Percentiles rank a stretch among this genome's conserved stretches.
These are phyloP conservation scores for Parasteatoda lunata DNA, from an alignment of 2,888 invertebrate genomes.

Conservation along the genomic window DNA sequence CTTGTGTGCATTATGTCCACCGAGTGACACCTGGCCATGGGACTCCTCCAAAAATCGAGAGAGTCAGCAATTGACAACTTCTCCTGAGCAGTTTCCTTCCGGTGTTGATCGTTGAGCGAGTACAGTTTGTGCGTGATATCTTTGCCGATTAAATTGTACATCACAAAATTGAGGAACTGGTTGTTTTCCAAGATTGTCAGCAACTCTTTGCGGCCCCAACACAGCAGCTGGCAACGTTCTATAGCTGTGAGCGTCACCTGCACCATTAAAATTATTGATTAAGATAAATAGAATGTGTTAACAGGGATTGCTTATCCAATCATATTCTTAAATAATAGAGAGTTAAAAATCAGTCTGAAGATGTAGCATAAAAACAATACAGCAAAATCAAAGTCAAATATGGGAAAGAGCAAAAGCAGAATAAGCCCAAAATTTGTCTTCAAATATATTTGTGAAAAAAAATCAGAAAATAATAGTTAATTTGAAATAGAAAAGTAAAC, in stretches of 20 bases:
- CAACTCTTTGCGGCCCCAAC: constrained; percentile 86
- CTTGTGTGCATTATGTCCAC: constrained; percentile 87
- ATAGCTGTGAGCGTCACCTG: constrained; percentile 87
- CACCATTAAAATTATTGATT: constrained; percentile 41
- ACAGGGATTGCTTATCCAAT: too few species aligned
- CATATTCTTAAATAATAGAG: too few species aligned
- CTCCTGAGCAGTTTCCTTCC: constrained; percentile 41
- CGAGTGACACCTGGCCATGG: constrained; percentile 79
- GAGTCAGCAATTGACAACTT: constrained; percentile 19
- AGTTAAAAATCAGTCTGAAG: too few species aligned
- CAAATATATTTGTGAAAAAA: too few species aligned
- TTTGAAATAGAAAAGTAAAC: too few species aligned
- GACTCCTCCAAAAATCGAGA: constrained; percentile 32
- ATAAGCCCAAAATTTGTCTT: too few species aligned
- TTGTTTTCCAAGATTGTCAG: constrained; percentile 84
- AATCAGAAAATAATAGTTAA: too few species aligned
- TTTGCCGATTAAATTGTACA: constrained; percentile 87
- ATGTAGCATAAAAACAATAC: too few species aligned
- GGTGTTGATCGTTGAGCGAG: constrained; percentile 84
- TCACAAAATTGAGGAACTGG: constrained; percentile 83
- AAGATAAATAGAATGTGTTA: too few species aligned
- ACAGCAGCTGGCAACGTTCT: constrained; percentile 84
- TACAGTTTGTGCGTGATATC: constrained; percentile 90
- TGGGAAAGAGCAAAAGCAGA: too few species aligned
- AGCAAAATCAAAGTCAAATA: too few species aligned